These are phyloP conservation scores for Himalopsyche phryganea DNA, from an alignment of 1,140 invertebrate genomes.

Conservation along the genomic window DNA sequence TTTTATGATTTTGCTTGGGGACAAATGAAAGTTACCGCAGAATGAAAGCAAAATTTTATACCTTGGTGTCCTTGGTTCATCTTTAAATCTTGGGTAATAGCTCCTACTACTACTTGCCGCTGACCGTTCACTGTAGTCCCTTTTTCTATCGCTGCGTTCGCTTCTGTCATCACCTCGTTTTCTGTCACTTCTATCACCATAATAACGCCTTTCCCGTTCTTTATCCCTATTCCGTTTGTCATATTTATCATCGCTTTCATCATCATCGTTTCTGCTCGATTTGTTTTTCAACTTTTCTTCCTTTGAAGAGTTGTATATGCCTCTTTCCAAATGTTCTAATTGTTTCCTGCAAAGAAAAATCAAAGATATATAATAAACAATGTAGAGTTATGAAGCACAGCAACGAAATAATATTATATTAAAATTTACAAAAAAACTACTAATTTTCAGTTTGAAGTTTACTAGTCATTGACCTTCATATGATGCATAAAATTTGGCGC, in stretches of 20 bases:
- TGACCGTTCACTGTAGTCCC: constrained; percentile 37
- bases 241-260: constrained; percentile 39
- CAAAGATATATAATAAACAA: constrained; percentile 4
- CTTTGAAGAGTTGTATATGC: constrained; percentile 55
- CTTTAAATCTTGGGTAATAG: constrained; percentile 67
- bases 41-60: too few relatives aligned
- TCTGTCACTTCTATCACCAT: constrained; percentile 37
- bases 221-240: constrained; percentile 35
- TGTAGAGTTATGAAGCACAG: too few relatives aligned
- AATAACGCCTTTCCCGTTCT: constrained; percentile 33
- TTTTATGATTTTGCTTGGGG: too few relatives aligned
- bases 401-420: too few relatives aligned
- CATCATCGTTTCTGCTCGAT: constrained; percentile 40
- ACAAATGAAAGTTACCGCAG: too few relatives aligned
- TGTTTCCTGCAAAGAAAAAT: constrained; percentile 49
- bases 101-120: constrained; percentile 53
- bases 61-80: constrained; percentile 80
- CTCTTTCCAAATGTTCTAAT: constrained; percentile 49
- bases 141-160: constrained; percentile 47
- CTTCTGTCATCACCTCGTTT: constrained; percentile 34
- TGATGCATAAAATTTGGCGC: too few relatives aligned
- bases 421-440: too few relatives aligned
- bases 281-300: constrained; percentile 49
- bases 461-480: too few relatives aligned
- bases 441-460: too few relatives aligned